phyloP scores from a whole-genome alignment of 2,797 vertebrate genomes.

The Chelonia mydas region DNA sequence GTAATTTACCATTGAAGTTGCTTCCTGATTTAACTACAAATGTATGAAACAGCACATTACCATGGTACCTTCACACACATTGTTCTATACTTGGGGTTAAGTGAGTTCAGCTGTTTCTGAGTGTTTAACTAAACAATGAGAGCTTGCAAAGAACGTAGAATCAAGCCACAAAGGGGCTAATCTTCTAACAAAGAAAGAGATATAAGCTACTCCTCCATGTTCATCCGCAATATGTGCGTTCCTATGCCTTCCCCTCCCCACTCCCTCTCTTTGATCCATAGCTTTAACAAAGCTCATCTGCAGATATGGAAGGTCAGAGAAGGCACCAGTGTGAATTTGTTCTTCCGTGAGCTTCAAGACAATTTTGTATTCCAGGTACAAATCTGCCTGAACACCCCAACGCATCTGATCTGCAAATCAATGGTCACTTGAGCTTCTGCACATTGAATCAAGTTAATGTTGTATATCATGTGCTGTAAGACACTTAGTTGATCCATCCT shows the following conservation, averaged over 20 bases:
- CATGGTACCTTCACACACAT: neutral
- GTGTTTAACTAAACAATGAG: neutral
- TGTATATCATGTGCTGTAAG: neutral
- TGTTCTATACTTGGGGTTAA: neutral
- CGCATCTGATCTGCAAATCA: neutral
- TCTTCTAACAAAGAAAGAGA: neutral
- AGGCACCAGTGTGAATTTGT: neutral
- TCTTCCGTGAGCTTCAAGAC: neutral
- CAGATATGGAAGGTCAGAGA: neutral
- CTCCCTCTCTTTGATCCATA: neutral
- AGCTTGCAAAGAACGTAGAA: neutral
- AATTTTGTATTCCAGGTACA: neutral
- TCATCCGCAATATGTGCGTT: neutral
- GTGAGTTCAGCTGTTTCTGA: neutral
- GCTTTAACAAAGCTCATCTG: neutral
- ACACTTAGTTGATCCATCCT: neutral
- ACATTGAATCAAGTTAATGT: neutral
- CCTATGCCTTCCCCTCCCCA: neutral
- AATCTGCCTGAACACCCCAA: neutral
- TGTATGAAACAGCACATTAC: neutral
- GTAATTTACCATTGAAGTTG: constrained; percentile 31
- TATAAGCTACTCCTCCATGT: neutral
- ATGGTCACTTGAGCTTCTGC: neutral
- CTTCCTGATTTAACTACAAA: neutral
- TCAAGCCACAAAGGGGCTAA: neutral